phyloP scores from a whole-genome alignment of 2,888 invertebrate species.

The Lutraria lutraria region DNA sequence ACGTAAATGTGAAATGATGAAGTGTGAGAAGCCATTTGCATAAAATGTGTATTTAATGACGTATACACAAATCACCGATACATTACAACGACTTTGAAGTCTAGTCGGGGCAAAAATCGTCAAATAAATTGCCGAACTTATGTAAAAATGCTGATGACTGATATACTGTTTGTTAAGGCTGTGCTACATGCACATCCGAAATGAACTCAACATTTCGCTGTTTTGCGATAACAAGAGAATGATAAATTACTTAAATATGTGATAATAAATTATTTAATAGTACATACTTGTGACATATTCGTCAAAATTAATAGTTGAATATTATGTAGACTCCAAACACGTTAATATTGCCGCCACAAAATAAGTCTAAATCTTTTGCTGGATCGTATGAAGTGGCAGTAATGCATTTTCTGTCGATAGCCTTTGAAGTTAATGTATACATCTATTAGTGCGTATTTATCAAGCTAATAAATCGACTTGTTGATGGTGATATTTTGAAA shows the following conservation, averaged over 20 bases:
- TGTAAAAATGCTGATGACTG: neutral
- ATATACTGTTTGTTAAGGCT: neutral
- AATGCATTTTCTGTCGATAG: neutral
- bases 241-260: neutral
- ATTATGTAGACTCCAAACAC: neutral
- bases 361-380: neutral
- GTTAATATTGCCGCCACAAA: neutral
- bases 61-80: slow-evolving; percentile 30
- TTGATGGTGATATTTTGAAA: slow-evolving; percentile 7
- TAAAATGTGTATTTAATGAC: slow-evolving; percentile 59
- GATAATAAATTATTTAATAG: neutral
- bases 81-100: slow-evolving; percentile 42
- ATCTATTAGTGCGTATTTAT: slow-evolving; percentile 16
- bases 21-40: slow-evolving; percentile 26
- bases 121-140: slow-evolving; percentile 17
- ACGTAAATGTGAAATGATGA: slow-evolving; percentile 24
- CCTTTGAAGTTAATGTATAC: slow-evolving; percentile 18
- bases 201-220: neutral
- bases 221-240: neutral
- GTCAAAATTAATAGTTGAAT: slow-evolving; percentile 4
- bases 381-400: neutral
- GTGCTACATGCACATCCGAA: neutral
- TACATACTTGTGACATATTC: neutral
- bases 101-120: neutral
- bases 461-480: neutral